Evolutionary conservation across 2,888 invertebrate genomes (phyloP).

Genomic region (Drosophila melanosoma): DNA sequence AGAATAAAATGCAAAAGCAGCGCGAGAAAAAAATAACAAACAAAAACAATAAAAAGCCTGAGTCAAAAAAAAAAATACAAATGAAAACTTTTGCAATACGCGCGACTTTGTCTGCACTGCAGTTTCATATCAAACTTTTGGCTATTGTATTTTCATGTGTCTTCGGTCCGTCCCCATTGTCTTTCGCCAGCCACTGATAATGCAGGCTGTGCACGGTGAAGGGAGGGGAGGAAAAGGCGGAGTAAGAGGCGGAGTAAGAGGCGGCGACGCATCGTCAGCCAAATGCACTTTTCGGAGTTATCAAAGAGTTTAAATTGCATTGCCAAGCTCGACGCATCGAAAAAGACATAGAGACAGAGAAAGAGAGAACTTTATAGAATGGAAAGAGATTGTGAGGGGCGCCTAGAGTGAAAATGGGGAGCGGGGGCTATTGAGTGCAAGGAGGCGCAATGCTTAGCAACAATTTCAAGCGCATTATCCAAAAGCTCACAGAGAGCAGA

Average conservation of each 20-base stretch:
- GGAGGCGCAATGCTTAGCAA: constrained; percentile 52
- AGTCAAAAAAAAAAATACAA: constrained; percentile 47
- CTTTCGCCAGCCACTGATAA: constrained; percentile 59
- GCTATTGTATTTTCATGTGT: constrained; percentile 80
- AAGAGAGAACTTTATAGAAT: background rate
- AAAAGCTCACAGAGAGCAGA: constrained; percentile 35
- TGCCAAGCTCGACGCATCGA: constrained; percentile 60
- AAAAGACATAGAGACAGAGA: background rate
- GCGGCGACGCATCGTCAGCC: constrained; percentile 66
- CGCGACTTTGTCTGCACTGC: constrained; percentile 65
- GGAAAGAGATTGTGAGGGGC: background rate
- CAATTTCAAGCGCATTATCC: constrained; percentile 79
- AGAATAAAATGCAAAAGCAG: constrained; percentile 32
- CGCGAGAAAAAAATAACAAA: constrained; percentile 3
- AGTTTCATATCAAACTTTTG: constrained; percentile 79
- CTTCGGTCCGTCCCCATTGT: constrained; percentile 57
- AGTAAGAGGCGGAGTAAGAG: background rate
- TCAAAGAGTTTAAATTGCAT: constrained; percentile 82
- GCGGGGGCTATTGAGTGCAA: constrained; percentile 4
- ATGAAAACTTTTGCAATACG: constrained; percentile 81
- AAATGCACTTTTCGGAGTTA: constrained; percentile 79
- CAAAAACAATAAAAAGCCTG: constrained; percentile 21
- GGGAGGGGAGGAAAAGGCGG: background rate
- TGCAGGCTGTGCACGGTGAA: background rate
- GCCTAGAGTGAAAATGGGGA: background rate